A percentile compares a stretch with the other conserved stretches of the same genome.
These are phyloP conservation scores for Oreortyx pictus DNA, from an alignment of 2,797 vertebrate genomes.

Conservation along the genomic window DNA sequence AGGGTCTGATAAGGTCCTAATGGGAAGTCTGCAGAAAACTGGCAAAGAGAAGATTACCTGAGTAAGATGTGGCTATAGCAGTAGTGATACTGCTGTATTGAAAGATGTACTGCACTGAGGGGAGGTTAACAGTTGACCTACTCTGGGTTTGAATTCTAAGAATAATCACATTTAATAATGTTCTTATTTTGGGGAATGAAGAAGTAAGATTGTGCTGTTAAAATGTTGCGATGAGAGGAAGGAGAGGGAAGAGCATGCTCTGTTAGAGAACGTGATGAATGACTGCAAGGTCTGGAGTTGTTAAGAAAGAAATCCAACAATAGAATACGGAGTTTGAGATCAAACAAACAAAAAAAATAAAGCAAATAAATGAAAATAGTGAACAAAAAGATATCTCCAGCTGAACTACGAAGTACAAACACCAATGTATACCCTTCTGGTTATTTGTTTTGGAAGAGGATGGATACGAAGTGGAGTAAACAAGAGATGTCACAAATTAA, in stretches of 20 bases:
- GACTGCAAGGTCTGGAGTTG: background rate
- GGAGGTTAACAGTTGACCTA: background rate
- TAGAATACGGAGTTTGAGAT: background rate
- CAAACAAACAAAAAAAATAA: rapidly evolving
- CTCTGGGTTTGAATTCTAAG: background rate
- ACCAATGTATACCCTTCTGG: background rate
- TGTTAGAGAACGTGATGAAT: background rate
- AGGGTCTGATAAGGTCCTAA: background rate
- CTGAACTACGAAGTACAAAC: background rate
- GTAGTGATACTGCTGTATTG: background rate
- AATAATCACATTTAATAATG: background rate
- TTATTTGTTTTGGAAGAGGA: background rate
- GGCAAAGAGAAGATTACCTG: background rate
- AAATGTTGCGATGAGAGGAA: background rate
- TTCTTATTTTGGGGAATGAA: background rate
- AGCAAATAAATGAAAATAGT: background rate
- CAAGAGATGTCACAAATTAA: background rate
- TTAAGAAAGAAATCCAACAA: background rate
- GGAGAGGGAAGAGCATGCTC: background rate
- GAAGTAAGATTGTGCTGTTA: background rate
- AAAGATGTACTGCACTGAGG: background rate
- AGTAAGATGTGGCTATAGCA: background rate
- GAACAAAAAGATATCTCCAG: background rate
- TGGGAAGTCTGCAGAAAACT: background rate
- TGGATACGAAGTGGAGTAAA: background rate